Base-by-base conservation (phyloP, 1,140 invertebrate species). In the Teleogryllus occipitalis region DNA sequence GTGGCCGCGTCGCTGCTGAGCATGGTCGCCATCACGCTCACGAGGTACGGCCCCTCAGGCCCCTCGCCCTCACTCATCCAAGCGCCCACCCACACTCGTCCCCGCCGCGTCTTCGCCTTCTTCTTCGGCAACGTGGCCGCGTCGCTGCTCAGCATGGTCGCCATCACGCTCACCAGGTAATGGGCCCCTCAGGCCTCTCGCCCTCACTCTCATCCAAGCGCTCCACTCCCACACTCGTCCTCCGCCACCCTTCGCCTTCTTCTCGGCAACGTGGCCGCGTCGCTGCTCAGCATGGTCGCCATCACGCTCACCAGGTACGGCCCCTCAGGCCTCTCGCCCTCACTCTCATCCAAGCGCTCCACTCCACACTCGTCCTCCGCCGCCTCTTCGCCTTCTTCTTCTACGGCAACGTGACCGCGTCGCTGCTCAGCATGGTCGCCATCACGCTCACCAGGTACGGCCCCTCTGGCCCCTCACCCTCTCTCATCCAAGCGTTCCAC, bases 51-150 rank as follows among this genome's bases (percentile, higher is more conserved):
- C 12, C 8, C 18, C 8, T 10, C 8, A 10, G 8, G 49, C 49
- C 27, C 27, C 27, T 39, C 1, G 27, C 27, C 27, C 27, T 39
- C 27, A n/a, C n/a, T n/a, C n/a, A n/a, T n/a, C n/a, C n/a, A n/a
- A n/a, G n/a, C n/a, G n/a, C n/a, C n/a, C n/a, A n/a, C n/a, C n/a
- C n/a, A n/a, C n/a, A n/a, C 90, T 92, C 2, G 88, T 89, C 1
- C 88, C 15, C 96, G 95, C 85, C 90, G 91, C 85, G 88, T 96
- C 83, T 97, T 96, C 86, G 95, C 95, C n/a, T 92, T n/a, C n/a
- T 96, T 96, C 86, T 96, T 96, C 85, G 94, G 94, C 78, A 96
- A 96, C 84, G 94, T 96, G 15, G 95, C 93, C 4, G 93, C 95
- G 15, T 96, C 94, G 0, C 86, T 97, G 46, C 88, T 96, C 74